Conservation (phyloP, 2,113 vertebrate species). For the Catharus fuscescens region DNA sequence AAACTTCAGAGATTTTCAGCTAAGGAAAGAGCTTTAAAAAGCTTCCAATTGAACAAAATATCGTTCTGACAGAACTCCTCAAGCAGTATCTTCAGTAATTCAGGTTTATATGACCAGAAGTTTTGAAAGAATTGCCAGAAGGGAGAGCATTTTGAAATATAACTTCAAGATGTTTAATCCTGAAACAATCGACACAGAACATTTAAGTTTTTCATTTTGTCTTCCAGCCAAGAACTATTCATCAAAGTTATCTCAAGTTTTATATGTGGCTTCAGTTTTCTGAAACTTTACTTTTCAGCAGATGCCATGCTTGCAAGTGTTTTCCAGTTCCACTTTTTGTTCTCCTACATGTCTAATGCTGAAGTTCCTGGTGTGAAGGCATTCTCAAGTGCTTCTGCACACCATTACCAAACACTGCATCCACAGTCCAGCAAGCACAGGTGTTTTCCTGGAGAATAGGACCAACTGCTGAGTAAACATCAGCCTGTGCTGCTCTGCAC, state of each 20-base stretch:
- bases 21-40: background rate
- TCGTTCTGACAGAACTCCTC: slow-evolving; percentile 6
- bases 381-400: background rate
- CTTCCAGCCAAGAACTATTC: slow-evolving; percentile 6
- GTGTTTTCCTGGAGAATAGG: background rate
- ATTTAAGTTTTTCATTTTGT: background rate
- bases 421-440: background rate
- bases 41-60: background rate
- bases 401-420: background rate
- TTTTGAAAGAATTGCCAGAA: slow-evolving; percentile 52
- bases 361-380: background rate
- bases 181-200: slow-evolving; percentile 22
- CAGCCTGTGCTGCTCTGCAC: background rate
- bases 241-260: slow-evolving; percentile 14
- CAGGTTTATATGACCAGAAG: slow-evolving; percentile 35
- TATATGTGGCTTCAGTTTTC: background rate
- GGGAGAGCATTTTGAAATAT: slow-evolving; percentile 48
- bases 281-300: background rate
- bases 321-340: background rate
- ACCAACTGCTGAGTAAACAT: background rate
- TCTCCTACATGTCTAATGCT: background rate
- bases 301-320: background rate
- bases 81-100: slow-evolving; percentile 10
- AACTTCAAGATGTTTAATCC: slow-evolving; percentile 45
- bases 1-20: background rate